Evolutionary conservation across 2,797 vertebrate genomes (phyloP), one percentile per base, ranked within the genome.

Genomic region (Buceros bicornis): DNA sequence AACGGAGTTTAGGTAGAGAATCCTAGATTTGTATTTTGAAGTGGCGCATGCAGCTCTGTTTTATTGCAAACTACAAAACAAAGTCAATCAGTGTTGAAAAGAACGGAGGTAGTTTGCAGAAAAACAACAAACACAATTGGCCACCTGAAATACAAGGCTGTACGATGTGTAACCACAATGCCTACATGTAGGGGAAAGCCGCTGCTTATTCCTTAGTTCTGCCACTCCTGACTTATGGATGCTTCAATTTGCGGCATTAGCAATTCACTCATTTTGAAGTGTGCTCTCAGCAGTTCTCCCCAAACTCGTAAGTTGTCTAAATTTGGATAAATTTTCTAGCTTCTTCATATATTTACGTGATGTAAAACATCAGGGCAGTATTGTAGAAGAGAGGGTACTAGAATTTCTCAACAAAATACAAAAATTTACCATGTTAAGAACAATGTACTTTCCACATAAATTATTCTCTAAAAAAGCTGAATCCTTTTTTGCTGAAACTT

Each of bases 221-320:
- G 42, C 42, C 28, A 40, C 35, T 91, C 50, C 79, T 81, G 77
- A 43, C 48, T 90, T 61, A 18, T 40, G 65, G 91, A 61, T 61
- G n/a, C 65, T 94, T 91, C 83, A 42, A 26, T 76, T 85, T 87
- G n/a, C 57, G 85, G 47, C 61, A 54, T 91, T 93, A 94, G 37
- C 71, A 74, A 64, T 85, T 87, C 72, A 19, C 13, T 77, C 54
- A 56, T 48, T 84, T 56, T 56, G 45, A 74, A 61, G 29, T 19
- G 31, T 31, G 19, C 40, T 67, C 28, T 77, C 65, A 91, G 45
- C 37, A 61, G 8, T 54, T 87, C 65, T 80, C 37, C 29, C 54
- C 53, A 51, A 67, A 67, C 61, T 89, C 4, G 0, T 40, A 37
- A 89, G 33, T 40, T 80, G 48, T 71, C 74, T 78, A 19, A 50